Base-by-base conservation (phyloP, 2,888 invertebrate genomes). In the Parasteatoda lunata region DNA sequence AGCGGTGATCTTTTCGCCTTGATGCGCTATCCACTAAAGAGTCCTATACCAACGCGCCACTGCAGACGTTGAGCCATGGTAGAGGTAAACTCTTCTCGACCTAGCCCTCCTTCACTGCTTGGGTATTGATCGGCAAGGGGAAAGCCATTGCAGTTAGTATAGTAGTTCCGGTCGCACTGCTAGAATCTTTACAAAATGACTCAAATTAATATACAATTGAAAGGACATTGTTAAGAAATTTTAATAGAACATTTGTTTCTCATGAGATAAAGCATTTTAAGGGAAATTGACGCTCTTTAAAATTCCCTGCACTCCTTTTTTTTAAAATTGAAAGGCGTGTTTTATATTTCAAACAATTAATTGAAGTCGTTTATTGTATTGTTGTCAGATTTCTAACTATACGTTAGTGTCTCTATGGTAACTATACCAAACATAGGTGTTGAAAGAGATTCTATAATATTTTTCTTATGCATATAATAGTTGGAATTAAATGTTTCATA, bases 11-110 rank as follows among this genome's bases (percentile, higher is more conserved):
- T 79, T 75, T 70, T 76, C 80, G 54, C 84, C 75, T 70, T 48
- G 70, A 75, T 68, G 65, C 82, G 69, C 82, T 76, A 59, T 70
- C 77, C 52, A 77, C 79, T 86, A 80, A 80, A 66, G 85, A 77
- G 77, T 51, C 77, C 85, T 77, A 45, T 86, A 76, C 85, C 71
- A 49, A 77, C 85, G 85, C 85, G 85, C 59, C 85, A 86, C 85
- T 86, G 85, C 85, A 86, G 85, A 85, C 85, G 76, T 85, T 59
- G 11, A 9, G 9, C 52, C 77, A 71, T 69, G 84, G 85, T 85
- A 85, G 85, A 85, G 80, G 85, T 85, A 85, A 77, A 85, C 77
- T 52, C 71, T 15, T 59, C 54, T 47, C 73, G 79, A 79, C 75
- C 77, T 77, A 80, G 77, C 77, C 85, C 77, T 79, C 69, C 79